Base-by-base conservation (phyloP, 2,888 invertebrate genomes). In the Zele albiditarsus region DNA sequence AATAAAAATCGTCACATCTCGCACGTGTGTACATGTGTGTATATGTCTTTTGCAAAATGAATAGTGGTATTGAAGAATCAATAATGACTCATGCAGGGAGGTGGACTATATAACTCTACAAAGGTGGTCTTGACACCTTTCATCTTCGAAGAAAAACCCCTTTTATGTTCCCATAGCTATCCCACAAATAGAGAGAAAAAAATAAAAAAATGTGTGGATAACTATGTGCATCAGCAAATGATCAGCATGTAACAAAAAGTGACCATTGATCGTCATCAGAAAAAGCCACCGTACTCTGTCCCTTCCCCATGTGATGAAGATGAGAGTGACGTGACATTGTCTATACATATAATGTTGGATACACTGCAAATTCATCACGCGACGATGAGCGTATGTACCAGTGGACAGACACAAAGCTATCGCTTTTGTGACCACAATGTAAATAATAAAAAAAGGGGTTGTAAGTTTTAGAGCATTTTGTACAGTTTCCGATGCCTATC, bases 311-410 rank as follows among this genome's bases (percentile, higher is more conserved):
- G 16, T 58, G 69, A 23, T 23, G 25, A 38, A 57, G 20, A 53
- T 20, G 58, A 58, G 58, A 58, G 23, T 58, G 25, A 58, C 38
- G 58, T 69, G 69, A 38, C 68, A 31, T 65, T 65, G 74, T 38
- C 46, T 68, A 58, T 73, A 66, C 38, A 67, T 63, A 57, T 38
- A 72, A 74, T 71, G 76, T 65, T 78, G 53, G 20, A 68, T 71
- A 78, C 74, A 79, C 80, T 46, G 78, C 79, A 73, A 81, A 83
- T 84, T 84, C 84, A 80, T 85, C 82, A 84, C 85, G 84, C 85
- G 84, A 84, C 81, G 81, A 71, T 80, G 84, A 82, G 79, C 82
- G 76, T 77, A 38, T 38, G 10, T 38, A 38, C 38, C 38, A 38
- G 38, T 38, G 81, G 80, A 79, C 80, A 78, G 77, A 75, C 71